Conservation (phyloP, 2,113 vertebrate species). For the Oceanites oceanicus region DNA sequence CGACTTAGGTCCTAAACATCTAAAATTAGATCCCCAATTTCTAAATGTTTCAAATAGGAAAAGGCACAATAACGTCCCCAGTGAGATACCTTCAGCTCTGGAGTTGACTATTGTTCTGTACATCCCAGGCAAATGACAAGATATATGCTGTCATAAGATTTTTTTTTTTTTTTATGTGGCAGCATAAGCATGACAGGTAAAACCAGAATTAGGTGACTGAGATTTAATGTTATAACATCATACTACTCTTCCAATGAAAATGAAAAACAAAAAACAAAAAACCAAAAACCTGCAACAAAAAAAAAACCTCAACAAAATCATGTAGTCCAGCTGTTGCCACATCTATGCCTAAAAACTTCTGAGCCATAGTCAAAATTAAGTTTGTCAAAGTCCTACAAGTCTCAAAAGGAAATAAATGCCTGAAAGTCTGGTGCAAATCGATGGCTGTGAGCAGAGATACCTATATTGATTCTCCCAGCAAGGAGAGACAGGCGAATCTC, state of each 20-base stretch:
- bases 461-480: fast-evolving
- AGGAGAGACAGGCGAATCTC: neutral
- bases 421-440: neutral
- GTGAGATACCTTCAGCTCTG: neutral
- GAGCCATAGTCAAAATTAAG: neutral
- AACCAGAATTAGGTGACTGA: neutral
- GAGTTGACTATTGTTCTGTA: neutral
- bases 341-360: neutral
- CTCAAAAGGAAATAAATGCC: neutral
- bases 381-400: neutral
- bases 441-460: neutral
- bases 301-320: neutral
- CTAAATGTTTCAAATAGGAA: neutral
- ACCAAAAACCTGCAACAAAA: fast-evolving
- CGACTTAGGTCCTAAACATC: neutral
- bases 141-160: neutral
- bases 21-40: neutral
- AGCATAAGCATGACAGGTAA: neutral
- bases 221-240: neutral
- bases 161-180: neutral
- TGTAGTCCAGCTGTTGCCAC: neutral
- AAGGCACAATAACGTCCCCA: neutral
- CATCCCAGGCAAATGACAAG: neutral
- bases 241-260: neutral
- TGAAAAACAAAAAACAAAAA: neutral